Evolutionary conservation across 1,140 invertebrate genomes (phyloP).

Genomic region (Venustaconcha ellipsiformis): DNA sequence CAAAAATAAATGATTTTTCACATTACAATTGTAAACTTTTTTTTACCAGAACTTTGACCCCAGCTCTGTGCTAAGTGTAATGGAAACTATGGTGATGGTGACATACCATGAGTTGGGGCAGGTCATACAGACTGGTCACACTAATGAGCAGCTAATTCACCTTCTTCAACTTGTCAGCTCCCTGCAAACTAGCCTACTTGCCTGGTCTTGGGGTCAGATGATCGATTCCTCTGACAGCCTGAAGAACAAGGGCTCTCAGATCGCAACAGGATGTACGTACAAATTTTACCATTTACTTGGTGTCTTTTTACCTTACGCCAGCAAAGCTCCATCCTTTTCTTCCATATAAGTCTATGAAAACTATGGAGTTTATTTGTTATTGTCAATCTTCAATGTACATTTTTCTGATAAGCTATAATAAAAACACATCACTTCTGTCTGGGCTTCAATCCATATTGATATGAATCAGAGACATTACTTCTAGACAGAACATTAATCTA

Average conservation of each 20-base stretch:
- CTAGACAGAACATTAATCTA: no score
- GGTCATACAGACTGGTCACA: conserved; percentile 28
- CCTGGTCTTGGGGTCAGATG: conserved; percentile 63
- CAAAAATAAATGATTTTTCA: background rate
- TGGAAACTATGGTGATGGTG: conserved; percentile 65
- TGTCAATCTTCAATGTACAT: no score
- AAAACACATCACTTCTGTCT: no score
- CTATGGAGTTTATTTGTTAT: background rate
- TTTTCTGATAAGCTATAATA: no score
- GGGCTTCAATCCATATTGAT: no score
- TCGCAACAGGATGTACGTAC: conserved; percentile 46
- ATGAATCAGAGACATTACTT: no score
- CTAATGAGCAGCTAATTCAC: conserved; percentile 56
- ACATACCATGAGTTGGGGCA: conserved; percentile 56
- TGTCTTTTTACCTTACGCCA: background rate
- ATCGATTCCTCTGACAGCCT: conserved; percentile 14
- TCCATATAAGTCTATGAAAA: background rate
- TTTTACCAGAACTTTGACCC: conserved; percentile 56
- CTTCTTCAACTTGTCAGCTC: conserved; percentile 61
- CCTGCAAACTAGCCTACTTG: conserved; percentile 60
- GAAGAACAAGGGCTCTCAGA: conserved; percentile 40
- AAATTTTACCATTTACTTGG: background rate
- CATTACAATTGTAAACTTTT: conserved; percentile 2
- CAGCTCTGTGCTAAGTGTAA: conserved; percentile 51
- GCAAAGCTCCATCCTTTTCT: background rate